These are phyloP conservation scores for Myrmophylax atrothorax DNA, from an alignment of 2,113 vertebrate genomes.

Conservation along the genomic window DNA sequence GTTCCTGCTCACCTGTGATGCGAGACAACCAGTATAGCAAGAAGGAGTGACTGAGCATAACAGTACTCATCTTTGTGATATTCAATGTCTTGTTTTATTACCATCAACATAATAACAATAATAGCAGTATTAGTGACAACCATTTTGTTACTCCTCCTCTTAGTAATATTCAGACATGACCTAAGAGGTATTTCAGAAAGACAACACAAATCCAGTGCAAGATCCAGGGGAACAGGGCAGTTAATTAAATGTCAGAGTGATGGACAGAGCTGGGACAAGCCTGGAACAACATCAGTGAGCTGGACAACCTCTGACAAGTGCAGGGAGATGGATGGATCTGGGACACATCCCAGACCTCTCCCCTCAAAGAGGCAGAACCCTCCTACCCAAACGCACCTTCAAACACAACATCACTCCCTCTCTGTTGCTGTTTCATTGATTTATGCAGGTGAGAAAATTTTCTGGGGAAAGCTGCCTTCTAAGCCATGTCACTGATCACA, in stretches of 20 bases:
- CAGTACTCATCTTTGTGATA: constrained; percentile 13
- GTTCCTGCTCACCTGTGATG: background rate
- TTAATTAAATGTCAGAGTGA: constrained; percentile 69
- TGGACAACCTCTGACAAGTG: constrained; percentile 46
- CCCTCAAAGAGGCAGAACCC: background rate
- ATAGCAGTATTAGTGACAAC: constrained; percentile 24
- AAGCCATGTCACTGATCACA: background rate
- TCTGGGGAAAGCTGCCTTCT: background rate
- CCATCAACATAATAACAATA: constrained; percentile 9
- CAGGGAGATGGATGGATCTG: constrained; percentile 43
- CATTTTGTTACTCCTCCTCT: constrained; percentile 10
- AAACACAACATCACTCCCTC: background rate
- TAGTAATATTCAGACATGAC: constrained; percentile 8
- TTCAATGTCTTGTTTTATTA: constrained; percentile 28
- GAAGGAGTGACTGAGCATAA: background rate
- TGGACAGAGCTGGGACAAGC: constrained; percentile 55
- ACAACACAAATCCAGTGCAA: constrained; percentile 3
- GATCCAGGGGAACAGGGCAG: constrained; percentile 36
- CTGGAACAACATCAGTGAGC: constrained; percentile 39
- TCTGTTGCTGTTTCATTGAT: background rate
- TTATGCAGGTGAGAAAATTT: background rate
- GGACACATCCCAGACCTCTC: constrained; percentile 27
- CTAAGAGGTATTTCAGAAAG: constrained; percentile 35
- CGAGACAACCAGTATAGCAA: background rate
- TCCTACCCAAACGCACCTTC: background rate